Percentiles rank a stretch among this genome's conserved stretches.
These are phyloP conservation scores for Acrossocheilus fasciatus DNA, from an alignment of 2,797 vertebrate genomes.

Conservation along the genomic window DNA sequence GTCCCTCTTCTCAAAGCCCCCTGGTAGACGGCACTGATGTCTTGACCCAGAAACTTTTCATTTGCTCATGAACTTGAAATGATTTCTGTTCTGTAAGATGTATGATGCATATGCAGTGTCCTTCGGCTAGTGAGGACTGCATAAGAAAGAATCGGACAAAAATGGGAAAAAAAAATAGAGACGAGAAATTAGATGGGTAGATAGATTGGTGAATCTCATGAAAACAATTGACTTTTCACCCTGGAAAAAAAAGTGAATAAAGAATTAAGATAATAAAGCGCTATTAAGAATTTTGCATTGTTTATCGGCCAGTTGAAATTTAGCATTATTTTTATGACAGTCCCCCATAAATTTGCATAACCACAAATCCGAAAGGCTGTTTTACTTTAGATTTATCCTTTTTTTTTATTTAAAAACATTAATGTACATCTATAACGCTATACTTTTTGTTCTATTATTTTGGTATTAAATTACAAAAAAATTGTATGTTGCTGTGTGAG, in stretches of 20 bases:
- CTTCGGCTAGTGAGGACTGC: not conserved
- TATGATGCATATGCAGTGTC: not conserved
- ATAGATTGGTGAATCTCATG: not conserved
- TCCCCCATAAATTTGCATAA: not conserved
- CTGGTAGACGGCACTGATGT: slow-evolving; percentile 37
- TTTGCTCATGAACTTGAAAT: slow-evolving; percentile 36
- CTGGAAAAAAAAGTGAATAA: not conserved
- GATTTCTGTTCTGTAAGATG: slow-evolving; percentile 39
- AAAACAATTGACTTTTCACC: not conserved
- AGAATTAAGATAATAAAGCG: not conserved
- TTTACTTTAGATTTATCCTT: not conserved
- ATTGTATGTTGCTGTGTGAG: not conserved
- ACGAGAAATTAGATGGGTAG: not conserved
- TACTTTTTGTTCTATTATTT: too few species aligned
- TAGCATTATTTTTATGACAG: not conserved
- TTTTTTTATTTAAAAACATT: not conserved
- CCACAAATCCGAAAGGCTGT: not conserved
- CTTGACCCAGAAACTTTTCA: slow-evolving; percentile 42
- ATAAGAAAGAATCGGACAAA: not conserved
- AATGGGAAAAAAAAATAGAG: not conserved
- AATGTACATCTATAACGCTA: not conserved
- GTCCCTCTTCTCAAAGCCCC: slow-evolving; percentile 20
- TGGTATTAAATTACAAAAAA: not conserved
- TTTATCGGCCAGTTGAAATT: not conserved
- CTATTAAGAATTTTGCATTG: not conserved